Base-by-base conservation (phyloP, 2,888 invertebrate species). In the Synergus gifuensis region DNA sequence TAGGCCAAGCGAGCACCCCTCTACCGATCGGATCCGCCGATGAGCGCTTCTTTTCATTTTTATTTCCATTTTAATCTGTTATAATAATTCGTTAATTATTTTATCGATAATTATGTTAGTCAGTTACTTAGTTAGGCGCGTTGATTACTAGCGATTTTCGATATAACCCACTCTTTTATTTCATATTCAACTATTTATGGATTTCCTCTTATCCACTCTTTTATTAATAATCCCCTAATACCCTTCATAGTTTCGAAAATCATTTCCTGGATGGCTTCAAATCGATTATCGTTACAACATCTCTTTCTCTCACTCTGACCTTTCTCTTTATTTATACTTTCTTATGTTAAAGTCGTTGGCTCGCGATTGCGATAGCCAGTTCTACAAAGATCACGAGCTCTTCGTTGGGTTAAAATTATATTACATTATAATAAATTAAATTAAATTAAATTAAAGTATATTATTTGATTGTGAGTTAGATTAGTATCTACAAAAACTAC, bases 241-340 rank as follows among this genome's bases (percentile, higher is more conserved):
- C 64, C 36, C 63, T 62, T 11, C 73, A 78, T 78, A 46, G 40
- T 69, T 82, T 82, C 84, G 77, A 86, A 85, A 86, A 87, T 86
- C 82, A 83, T 83, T 85, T 82, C 83, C 80, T 90, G 90, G 90
- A 90, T 90, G 90, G 89, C 90, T 89, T 86, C 88, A 87, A 85
- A 84, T 87, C 86, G 87, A 87, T 87, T 84, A 86, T 87, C 85
- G 83, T 84, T 83, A 82, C 63, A 76, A 78, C 81, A 82, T 76
- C 22, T 67, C 28, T 67, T 49, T 73, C 22, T 73, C 22, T 78
- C 78, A 66, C 76, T 69, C 36, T 36, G 36, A 16, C 77, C 64
- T 66, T 76, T 64, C 76, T 77, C 16, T 54, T 28, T 78, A 60
- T 42, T 58, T 85, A 77, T 85, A 83, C 83, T 83, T 83, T 84